Evolutionary conservation across 1,140 invertebrate genomes (phyloP).

Genomic region (Pollicipes pollicipes): DNA sequence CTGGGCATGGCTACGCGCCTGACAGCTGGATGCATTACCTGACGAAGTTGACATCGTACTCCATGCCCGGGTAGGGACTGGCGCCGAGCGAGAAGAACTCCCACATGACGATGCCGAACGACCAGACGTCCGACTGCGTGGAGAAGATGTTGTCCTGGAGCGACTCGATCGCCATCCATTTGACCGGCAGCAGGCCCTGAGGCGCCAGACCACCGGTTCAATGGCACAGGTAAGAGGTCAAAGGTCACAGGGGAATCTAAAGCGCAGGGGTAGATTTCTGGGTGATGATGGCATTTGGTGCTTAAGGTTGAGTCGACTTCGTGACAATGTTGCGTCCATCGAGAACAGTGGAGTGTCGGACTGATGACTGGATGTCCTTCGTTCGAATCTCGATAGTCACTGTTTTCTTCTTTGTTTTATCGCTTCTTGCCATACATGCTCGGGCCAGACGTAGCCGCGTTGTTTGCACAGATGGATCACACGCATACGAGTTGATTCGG

Average conservation of each 20-base stretch:
- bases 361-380: too few relatives aligned
- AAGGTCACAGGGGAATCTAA: not conserved
- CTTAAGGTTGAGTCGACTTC: too few relatives aligned
- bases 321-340: too few relatives aligned
- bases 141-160: constrained; percentile 27
- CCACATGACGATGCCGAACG: constrained; percentile 41
- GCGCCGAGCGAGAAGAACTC: constrained; percentile 34
- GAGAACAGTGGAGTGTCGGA: too few relatives aligned
- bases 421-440: too few relatives aligned
- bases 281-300: not conserved
- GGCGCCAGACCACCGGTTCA: constrained; percentile 1
- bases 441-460: too few relatives aligned
- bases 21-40: not conserved
- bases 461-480: too few relatives aligned
- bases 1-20: too few relatives aligned
- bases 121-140: constrained; percentile 32
- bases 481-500: too few relatives aligned
- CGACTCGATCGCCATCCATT: constrained; percentile 35
- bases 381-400: too few relatives aligned
- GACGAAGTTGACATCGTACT: constrained; percentile 15
- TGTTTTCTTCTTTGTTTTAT: too few relatives aligned
- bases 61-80: constrained; percentile 18
- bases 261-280: constrained; percentile 1
- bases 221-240: constrained; percentile 8
- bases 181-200: constrained; percentile 32